These are phyloP conservation scores for Leptoteleia sp. DNA, from an alignment of 1,140 invertebrate species.

Conservation along the genomic window DNA sequence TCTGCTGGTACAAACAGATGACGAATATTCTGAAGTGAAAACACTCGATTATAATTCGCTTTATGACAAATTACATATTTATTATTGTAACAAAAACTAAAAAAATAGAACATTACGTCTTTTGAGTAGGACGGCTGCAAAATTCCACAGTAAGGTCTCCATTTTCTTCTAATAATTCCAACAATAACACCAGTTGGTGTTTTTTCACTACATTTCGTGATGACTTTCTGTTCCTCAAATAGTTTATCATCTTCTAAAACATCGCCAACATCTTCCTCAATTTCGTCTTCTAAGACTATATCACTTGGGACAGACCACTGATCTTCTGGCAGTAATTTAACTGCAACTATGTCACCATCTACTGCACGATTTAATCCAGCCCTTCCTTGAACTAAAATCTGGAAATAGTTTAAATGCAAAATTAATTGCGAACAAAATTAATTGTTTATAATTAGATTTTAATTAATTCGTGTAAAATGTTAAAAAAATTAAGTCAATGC, in stretches of 20 bases:
- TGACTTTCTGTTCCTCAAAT: conserved; percentile 72
- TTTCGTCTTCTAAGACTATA: conserved; percentile 91
- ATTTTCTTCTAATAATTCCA: conserved; percentile 97
- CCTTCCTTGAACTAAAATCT: conserved; percentile 95
- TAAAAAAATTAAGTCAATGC: too few species aligned
- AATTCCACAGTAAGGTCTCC: conserved; percentile 98
- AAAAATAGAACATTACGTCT: conserved; percentile 83
- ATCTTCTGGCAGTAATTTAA: conserved; percentile 93
- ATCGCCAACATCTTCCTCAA: conserved; percentile 84
- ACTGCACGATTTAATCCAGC: conserved; percentile 95
- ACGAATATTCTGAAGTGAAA: conserved; percentile 83
- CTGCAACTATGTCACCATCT: conserved; percentile 96
- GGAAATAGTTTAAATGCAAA: too few species aligned
- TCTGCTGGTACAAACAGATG: conserved; percentile 96
- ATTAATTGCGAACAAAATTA: too few species aligned
- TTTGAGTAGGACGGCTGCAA: conserved; percentile 89
- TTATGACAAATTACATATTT: too few species aligned
- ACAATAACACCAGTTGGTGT: conserved; percentile 94
- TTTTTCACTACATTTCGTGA: conserved; percentile 78
- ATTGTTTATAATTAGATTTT: too few species aligned
- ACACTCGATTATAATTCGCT: too few species aligned
- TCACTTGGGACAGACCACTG: conserved; percentile 94
- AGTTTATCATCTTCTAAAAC: conserved; percentile 85
- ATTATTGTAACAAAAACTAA: too few species aligned
- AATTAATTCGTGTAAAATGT: too few species aligned